Evolutionary conservation across 2,113 vertebrate genomes (phyloP).

Genomic region (Phalacrocorax brasilianus): DNA sequence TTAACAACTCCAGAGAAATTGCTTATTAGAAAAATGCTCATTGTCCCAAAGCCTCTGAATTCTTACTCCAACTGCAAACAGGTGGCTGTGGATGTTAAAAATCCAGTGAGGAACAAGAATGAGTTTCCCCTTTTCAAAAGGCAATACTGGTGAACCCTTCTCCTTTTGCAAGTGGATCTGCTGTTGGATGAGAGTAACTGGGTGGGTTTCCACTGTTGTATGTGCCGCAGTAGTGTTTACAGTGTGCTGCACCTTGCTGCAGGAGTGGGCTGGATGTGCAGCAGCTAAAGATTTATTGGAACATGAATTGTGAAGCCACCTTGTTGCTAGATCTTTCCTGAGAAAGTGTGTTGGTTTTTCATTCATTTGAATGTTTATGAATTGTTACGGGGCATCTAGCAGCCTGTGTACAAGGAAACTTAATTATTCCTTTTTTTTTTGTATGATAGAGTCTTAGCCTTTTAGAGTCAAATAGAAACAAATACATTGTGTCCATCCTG

Average conservation of each 20-base stretch:
- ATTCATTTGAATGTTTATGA: background rate
- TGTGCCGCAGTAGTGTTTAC: background rate
- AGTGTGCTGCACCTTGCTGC: background rate
- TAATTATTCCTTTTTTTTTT: background rate
- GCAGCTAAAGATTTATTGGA: background rate
- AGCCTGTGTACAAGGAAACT: background rate
- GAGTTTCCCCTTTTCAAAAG: background rate
- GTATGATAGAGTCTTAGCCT: background rate
- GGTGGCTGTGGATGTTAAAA: background rate
- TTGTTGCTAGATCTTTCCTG: background rate
- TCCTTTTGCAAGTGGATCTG: background rate
- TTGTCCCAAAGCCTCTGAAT: background rate
- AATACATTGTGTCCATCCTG: background rate
- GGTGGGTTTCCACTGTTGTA: background rate
- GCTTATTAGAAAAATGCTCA: background rate
- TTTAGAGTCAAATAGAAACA: background rate
- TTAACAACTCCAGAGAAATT: background rate
- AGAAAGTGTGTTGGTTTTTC: background rate
- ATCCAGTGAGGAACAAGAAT: background rate
- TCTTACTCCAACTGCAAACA: background rate
- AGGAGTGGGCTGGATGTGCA: background rate
- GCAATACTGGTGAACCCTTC: background rate
- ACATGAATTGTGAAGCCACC: background rate
- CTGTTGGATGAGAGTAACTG: background rate
- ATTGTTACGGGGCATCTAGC: background rate